Base-by-base conservation (phyloP, 2,797 vertebrate genomes). In the Peromyscus melanophrys region DNA sequence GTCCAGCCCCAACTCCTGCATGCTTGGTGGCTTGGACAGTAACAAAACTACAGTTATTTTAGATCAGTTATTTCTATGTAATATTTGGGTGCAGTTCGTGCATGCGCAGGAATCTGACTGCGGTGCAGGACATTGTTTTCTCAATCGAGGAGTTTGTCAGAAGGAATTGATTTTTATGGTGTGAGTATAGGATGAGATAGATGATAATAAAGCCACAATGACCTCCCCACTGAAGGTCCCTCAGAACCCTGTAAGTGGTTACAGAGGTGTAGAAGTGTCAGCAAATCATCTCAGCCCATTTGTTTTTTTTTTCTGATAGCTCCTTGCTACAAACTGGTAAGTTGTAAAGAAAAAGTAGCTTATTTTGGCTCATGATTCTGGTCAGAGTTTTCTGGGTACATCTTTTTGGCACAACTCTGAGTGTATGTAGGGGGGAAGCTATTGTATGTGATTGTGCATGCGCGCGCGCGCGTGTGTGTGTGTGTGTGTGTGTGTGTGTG, bases 11-110 rank as follows among this genome's bases (percentile, higher is more conserved):
- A 4, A 49, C 14, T 55, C 49, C 23, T 8, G 34, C 37, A 46
- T 59, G 29, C 69, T 14, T 37, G 37, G 25, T 76, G 10, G 61
- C 16, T 83, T 90, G 6, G 21, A 61, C 88, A 94, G 13, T 6
- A 0, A 7, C n/a, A 57, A 57, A 2, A 13, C 59, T 49, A 31
- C 6, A 8, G 3, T 85, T 65, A 43, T 67, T 52, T 46, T 52
- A 59, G 52, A 40, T 76, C 40, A 37, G 37, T 52, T 69, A 25
- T 55, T 40, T 40, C 57, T 14, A 1, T 9, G 2, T 6, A 55
- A 19, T n/a, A 11, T 59, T 78, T 77, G 25, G 76, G 21, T 61
- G 2, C 23, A 12, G 4, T 61, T 29, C 0, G 0, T 0, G 13
- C 19, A 17, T 43, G 0, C 37, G 13, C 73, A 7, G 34, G 40